Percentiles rank a stretch among this genome's conserved stretches.
Conservation (phyloP, 2,797 vertebrate species). For the Megalops cyprinoides region DNA sequence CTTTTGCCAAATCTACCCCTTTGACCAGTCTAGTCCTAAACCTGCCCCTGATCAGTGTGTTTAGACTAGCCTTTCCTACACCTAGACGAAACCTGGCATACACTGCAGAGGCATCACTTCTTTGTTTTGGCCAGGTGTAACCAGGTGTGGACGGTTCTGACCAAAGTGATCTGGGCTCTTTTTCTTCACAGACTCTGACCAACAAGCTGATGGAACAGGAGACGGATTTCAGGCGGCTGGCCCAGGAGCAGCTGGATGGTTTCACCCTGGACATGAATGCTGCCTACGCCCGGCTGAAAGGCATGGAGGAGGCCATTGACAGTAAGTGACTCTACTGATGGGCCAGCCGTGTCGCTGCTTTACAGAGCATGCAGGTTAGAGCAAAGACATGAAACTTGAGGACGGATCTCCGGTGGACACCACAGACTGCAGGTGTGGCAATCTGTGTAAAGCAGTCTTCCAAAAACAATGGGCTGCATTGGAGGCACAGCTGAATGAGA, state of each 20-base stretch:
- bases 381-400: background rate
- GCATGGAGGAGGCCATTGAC: constrained; percentile 93
- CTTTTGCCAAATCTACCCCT: background rate
- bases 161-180: too few species aligned
- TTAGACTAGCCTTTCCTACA: too few species aligned
- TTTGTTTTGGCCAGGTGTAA: too few species aligned
- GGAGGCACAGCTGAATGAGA: too few species aligned
- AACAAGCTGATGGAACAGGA: constrained; percentile 90
- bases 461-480: too few species aligned
- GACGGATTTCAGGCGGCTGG: constrained; percentile 80
- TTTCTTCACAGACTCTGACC: constrained; percentile 74
- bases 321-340: constrained; percentile 74
- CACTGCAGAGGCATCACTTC: too few species aligned
- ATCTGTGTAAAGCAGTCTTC: too few species aligned
- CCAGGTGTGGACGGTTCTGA: too few species aligned
- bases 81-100: too few species aligned
- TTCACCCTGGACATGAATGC: constrained; percentile 95
- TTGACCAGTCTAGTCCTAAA: background rate
- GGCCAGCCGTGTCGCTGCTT: background rate
- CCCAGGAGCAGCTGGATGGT: constrained; percentile 92
- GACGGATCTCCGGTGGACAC: background rate
- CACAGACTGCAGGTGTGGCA: too few species aligned
- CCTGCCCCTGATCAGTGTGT: too few species aligned
- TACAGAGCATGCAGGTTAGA: background rate
- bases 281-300: constrained; percentile 89